Evolutionary conservation across 2,797 vertebrate genomes (phyloP), one percentile per base, ranked within the genome.

Genomic region (Protosalanx chinensis): DNA sequence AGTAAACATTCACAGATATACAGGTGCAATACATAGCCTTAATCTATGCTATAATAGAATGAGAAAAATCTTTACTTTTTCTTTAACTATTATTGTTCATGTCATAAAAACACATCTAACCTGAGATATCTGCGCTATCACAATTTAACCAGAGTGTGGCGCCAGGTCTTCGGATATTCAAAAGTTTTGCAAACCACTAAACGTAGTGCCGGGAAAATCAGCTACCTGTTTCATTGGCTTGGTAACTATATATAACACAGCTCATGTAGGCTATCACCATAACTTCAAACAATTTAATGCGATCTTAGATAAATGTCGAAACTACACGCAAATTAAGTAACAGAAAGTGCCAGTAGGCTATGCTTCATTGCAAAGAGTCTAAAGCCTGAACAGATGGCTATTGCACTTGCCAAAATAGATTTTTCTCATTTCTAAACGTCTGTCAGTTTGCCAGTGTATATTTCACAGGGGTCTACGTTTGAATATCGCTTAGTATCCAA

Each of bases 361-460:
- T 41, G 37, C 37, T 41, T 41, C 37, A 10, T 41, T 41, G 8
- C 37, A 41, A 57, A 57, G 2, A 57, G 18, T 10, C 20, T 57
- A 57, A 8, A n/a, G 51, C 51, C 51, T 13, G 23, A 27, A 18
- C 4, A 20, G 8, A 6, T 29, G 8, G 20, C n/a, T 20, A 59
- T 27, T 7, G 13, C 72, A 82, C 83, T 86, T 76, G 87, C 80
- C 72, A 59, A 68, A 23, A 71, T 18, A 15, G n/a, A 57, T 71
- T 62, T 62, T 69, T 5, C 82, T 23, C 13, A 30, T 51, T 64
- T 33, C 94, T 89, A 98, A 53, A 98, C 95, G 67, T 96, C 95
- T 0, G 95, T 96, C 76, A 97, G 91, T 88, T 94, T 93, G 73
- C 93, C 94, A 49, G 91, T 91, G 82, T 95, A 94, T 61, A 82